Evolutionary conservation across 2,888 invertebrate genomes (phyloP).

Genomic region (Nemoura dubitans): DNA sequence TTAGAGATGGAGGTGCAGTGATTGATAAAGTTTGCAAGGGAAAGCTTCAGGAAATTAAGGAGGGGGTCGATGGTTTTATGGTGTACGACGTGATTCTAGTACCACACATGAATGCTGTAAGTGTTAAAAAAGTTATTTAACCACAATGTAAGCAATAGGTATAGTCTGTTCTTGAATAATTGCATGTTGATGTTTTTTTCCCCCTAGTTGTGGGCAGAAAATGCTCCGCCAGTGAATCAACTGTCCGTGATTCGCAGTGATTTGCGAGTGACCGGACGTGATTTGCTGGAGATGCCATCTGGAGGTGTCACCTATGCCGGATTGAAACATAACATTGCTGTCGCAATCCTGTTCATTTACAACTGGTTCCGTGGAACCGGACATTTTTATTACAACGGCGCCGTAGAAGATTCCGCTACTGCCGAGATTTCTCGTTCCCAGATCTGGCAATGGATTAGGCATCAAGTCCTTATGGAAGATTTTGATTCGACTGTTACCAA

Average conservation of each 20-base stretch:
- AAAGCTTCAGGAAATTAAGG: conserved; percentile 67
- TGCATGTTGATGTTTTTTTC: no score
- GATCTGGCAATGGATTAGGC: conserved; percentile 79
- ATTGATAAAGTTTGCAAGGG: conserved; percentile 63
- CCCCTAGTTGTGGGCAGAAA: conserved; percentile 64
- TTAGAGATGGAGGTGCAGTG: conserved; percentile 53
- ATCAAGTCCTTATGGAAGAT: conserved; percentile 68
- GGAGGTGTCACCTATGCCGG: conserved; percentile 73
- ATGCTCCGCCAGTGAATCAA: conserved; percentile 64
- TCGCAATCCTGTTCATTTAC: conserved; percentile 73
- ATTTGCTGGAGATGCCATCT: conserved; percentile 67
- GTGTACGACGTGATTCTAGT: conserved; percentile 73
- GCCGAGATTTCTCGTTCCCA: conserved; percentile 78
- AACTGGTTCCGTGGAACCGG: conserved; percentile 75
- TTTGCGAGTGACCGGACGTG: conserved; percentile 60
- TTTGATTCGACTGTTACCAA: conserved; percentile 62
- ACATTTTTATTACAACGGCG: conserved; percentile 71
- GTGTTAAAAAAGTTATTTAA: conserved; percentile 37
- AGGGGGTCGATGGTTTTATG: conserved; percentile 75
- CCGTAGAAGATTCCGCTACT: conserved; percentile 78
- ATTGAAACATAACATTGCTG: conserved; percentile 70
- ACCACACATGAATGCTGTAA: conserved; percentile 66
- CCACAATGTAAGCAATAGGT: no score
- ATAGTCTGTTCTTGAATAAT: no score
- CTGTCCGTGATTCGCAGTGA: conserved; percentile 60